Conservation (phyloP, 1,140 invertebrate species). For the Battus philenor region DNA sequence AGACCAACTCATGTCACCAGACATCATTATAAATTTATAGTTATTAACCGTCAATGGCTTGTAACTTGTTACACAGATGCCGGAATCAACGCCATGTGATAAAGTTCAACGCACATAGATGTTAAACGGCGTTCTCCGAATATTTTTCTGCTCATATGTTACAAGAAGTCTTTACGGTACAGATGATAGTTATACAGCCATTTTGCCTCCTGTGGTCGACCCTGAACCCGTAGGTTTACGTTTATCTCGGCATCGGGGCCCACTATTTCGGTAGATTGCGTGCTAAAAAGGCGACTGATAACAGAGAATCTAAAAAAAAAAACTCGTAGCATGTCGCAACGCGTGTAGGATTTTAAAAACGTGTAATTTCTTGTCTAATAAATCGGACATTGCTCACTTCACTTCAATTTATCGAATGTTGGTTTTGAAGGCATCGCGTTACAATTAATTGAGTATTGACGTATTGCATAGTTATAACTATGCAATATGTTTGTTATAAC, state of each 20-base stretch:
- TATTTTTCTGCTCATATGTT: constrained; percentile 30
- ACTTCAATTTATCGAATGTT: constrained; percentile 21
- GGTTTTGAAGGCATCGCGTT: constrained; percentile 7
- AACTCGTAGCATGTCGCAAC: constrained; percentile 12
- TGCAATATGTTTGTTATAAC: constrained; percentile 7
- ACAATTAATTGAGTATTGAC: constrained; percentile 12
- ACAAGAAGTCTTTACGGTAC: constrained; percentile 31
- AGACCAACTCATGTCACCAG: too few species aligned
- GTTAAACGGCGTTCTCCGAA: constrained; percentile 17
- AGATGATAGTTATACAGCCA: constrained; percentile 38
- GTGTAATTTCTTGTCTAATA: constrained; percentile 25
- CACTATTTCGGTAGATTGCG: constrained; percentile 61
- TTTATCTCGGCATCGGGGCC: constrained; percentile 48
- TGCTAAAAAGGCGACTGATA: constrained; percentile 49
- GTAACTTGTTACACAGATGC: background rate
- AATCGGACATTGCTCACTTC: constrained; percentile 22
- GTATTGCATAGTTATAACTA: constrained; percentile 6
- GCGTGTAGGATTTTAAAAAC: constrained; percentile 19
- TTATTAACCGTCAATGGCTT: constrained; percentile 8
- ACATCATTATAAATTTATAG: too few species aligned
- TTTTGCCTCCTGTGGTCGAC: constrained; percentile 41
- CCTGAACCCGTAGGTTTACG: constrained; percentile 47
- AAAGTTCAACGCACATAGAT: constrained; percentile 29
- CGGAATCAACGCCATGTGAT: constrained; percentile 30
- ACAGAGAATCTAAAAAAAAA: constrained; percentile 26